phyloP scores from a whole-genome alignment of 2,888 invertebrate genomes.

The Melieria crassipennis region DNA sequence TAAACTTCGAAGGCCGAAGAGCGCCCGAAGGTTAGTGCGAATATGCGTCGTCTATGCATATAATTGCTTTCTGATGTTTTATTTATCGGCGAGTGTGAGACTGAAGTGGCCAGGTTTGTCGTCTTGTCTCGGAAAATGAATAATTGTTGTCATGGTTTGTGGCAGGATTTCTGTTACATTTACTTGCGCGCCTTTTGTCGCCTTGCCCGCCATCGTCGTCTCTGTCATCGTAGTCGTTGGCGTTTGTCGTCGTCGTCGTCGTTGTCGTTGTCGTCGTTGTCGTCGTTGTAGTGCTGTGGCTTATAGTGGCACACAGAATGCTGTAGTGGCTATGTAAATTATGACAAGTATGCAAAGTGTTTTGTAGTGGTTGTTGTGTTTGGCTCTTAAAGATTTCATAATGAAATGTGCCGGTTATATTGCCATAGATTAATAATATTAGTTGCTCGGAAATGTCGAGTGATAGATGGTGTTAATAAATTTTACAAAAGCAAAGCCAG shows the following conservation, averaged over 20 bases:
- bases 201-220: too few relatives aligned
- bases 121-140: neutral
- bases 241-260: too few relatives aligned
- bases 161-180: conserved; percentile 12
- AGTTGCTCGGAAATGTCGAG: conserved; percentile 10
- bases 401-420: too few relatives aligned
- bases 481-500: conserved; percentile 1
- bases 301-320: conserved; percentile 14
- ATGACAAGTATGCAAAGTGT: conserved; percentile 25
- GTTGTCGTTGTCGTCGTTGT: too few relatives aligned
- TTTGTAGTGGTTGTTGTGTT: neutral
- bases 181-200: neutral
- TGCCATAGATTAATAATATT: neutral
- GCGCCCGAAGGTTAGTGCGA: too few relatives aligned
- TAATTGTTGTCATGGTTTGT: conserved; percentile 17
- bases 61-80: neutral
- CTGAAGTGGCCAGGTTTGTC: neutral
- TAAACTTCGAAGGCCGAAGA: too few relatives aligned
- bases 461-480: conserved; percentile 15
- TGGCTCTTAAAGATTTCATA: conserved; percentile 2
- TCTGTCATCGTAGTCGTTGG: too few relatives aligned
- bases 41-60: too few relatives aligned
- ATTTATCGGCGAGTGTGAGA: neutral
- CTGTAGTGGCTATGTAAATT: conserved; percentile 10
- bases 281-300: neutral